Evolutionary conservation across 2,113 vertebrate species (phyloP), one percentile per base, ranked within the genome.

Genomic region (Pollachius pollachius): DNA sequence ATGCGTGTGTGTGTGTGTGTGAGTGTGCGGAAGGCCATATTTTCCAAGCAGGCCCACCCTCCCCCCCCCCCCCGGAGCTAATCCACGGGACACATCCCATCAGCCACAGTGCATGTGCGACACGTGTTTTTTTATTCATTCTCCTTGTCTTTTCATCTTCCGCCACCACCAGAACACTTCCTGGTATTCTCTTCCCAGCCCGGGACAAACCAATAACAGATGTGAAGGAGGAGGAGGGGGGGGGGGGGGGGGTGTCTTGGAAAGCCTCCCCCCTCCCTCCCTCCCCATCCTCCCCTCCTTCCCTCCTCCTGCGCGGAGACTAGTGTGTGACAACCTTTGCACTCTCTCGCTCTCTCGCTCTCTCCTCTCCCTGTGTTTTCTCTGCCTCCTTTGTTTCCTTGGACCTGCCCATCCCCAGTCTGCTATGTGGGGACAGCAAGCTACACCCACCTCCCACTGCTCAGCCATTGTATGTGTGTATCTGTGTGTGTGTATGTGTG

Each of bases 201-300:
- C 93, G 88, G 94, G 92, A 97, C 94, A 98, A 97, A 98, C 94
- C 93, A 95, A 95, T 95, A 95, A 94, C 96, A 97, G 95, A 97
- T 97, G 97, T 95, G 94, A 91, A 52, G 52, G 52, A 15, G 87
- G 90, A n/a, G 92, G 91, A 92, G 94, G n/a, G 27, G 27, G 27
- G 27, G 27, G 27, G 27, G 27, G 27, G 27, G 27, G 27, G 27
- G 27, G 2, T 27, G 27, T 27, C 89, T 93, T 86, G 94, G 91
- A 91, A 90, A 81, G 88, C 73, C 74, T 89, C 92, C 87, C 87
- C 89, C 81, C 90, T 89, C 77, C 73, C 87, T 90, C 91, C 92
- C 91, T 91, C 89, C 64, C 81, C 69, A 16, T 59, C 69, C 88
- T 90, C 92, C 92, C 89, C 92, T 89, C 37, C 71, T 89, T 90